These are phyloP conservation scores for Netelia fuscicornis DNA, from an alignment of 2,888 invertebrate genomes.

Conservation along the genomic window DNA sequence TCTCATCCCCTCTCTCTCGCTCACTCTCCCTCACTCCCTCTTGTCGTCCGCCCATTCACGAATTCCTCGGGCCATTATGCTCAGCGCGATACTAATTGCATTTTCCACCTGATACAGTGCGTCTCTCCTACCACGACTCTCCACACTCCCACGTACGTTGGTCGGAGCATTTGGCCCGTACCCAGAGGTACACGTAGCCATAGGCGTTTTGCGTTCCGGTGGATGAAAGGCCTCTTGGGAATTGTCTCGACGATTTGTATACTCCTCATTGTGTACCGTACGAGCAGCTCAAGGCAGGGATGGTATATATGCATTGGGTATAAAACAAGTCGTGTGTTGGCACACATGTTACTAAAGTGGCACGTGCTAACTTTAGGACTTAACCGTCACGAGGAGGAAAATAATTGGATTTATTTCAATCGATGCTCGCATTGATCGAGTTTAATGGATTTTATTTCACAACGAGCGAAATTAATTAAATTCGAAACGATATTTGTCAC, in stretches of 20 bases:
- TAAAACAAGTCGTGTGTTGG: background rate
- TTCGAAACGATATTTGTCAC: too few species aligned
- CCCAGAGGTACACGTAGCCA: background rate
- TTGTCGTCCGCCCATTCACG: conserved; percentile 50
- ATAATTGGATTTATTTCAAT: background rate
- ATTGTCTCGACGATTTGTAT: conserved; percentile 65
- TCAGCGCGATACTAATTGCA: conserved; percentile 65
- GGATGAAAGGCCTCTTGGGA: conserved; percentile 62
- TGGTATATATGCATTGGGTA: conserved; percentile 36
- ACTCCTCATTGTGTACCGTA: conserved; percentile 55
- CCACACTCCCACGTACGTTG: background rate
- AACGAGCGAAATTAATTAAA: too few species aligned
- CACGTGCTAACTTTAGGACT: background rate
- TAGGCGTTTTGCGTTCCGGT: conserved; percentile 34
- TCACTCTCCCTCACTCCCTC: background rate
- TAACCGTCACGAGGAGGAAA: background rate
- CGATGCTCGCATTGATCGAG: too few species aligned
- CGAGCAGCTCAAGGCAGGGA: conserved; percentile 41
- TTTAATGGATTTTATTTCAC: too few species aligned
- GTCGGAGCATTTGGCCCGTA: background rate
- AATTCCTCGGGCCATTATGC: conserved; percentile 71
- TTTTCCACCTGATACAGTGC: conserved; percentile 63
- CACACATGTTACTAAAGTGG: conserved; percentile 2
- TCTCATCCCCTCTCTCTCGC: conserved; percentile 1
- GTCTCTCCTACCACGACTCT: conserved; percentile 12